A percentile compares a stretch with the other conserved stretches of the same genome.
Conservation (phyloP, 2,888 invertebrate genomes). For the Euplexia lucipara region DNA sequence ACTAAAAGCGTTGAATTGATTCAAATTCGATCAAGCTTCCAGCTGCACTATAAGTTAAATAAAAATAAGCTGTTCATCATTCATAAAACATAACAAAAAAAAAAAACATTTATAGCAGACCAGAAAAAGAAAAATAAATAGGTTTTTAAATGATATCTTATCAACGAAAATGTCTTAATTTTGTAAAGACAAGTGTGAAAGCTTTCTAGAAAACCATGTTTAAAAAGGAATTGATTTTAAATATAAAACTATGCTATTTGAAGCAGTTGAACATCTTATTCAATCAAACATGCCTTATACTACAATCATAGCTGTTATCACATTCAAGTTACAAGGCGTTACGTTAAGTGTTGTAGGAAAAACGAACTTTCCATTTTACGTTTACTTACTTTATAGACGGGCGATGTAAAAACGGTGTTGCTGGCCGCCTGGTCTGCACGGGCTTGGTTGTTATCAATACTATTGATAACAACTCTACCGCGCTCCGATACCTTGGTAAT, state of each 20-base stretch:
- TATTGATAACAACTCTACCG: slow-evolving; percentile 68
- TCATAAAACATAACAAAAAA: too few relatives aligned
- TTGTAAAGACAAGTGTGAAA: too few relatives aligned
- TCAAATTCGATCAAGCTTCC: not conserved
- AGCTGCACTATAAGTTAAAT: not conserved
- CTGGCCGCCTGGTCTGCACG: slow-evolving; percentile 60
- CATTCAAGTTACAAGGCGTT: slow-evolving; percentile 53
- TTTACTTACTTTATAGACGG: slow-evolving; percentile 59
- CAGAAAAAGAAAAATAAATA: too few relatives aligned
- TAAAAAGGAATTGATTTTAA: too few relatives aligned
- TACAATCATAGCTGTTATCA: slow-evolving; percentile 35
- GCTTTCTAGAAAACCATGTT: too few relatives aligned
- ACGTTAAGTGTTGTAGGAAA: slow-evolving; percentile 57
- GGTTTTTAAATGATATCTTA: too few relatives aligned
- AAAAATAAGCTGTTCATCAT: too few relatives aligned
- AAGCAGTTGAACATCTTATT: slow-evolving; percentile 5
- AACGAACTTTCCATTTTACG: slow-evolving; percentile 68
- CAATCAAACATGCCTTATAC: slow-evolving; percentile 11
- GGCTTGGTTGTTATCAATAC: too few relatives aligned
- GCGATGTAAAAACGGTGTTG: slow-evolving; percentile 61
- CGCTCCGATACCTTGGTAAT: slow-evolving; percentile 37
- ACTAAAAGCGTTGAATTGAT: not conserved
- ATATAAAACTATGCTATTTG: not conserved
- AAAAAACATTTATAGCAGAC: too few relatives aligned
- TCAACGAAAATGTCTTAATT: too few relatives aligned